Evolutionary conservation across 2,888 invertebrate genomes (phyloP).

Genomic region (Xestoiulus laeticollis): DNA sequence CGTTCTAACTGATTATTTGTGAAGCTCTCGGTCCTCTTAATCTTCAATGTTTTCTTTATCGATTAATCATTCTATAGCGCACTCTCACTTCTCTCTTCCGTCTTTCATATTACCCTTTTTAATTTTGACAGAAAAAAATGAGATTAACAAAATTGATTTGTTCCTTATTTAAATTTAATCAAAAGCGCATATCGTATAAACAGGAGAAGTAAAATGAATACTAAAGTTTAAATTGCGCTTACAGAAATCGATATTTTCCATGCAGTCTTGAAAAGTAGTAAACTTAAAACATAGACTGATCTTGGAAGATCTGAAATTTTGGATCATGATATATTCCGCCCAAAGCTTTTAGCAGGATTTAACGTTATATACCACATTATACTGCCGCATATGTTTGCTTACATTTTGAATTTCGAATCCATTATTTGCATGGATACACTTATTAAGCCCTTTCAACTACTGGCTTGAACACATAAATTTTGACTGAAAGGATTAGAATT

Average conservation of each 20-base stretch:
- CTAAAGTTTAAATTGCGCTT: not conserved
- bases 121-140: not conserved
- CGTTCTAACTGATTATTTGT: too few species aligned
- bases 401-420: not conserved
- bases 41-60: not conserved
- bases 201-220: not conserved
- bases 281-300: not conserved
- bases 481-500: not conserved
- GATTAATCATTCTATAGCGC: not conserved
- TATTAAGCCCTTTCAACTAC: not conserved
- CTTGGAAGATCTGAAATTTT: not conserved
- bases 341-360: not conserved
- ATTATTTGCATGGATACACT: not conserved
- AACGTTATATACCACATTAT: not conserved
- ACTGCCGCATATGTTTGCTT: not conserved
- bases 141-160: not conserved
- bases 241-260: not conserved
- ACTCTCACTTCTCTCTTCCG: not conserved
- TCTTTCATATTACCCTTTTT: not conserved
- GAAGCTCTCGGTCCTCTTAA: too few species aligned
- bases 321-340: not conserved
- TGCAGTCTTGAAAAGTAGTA: not conserved
- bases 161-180: not conserved
- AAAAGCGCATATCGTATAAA: not conserved
- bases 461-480: not conserved